Conservation (phyloP, 2,888 invertebrate species). For the Oscheius onirici region DNA sequence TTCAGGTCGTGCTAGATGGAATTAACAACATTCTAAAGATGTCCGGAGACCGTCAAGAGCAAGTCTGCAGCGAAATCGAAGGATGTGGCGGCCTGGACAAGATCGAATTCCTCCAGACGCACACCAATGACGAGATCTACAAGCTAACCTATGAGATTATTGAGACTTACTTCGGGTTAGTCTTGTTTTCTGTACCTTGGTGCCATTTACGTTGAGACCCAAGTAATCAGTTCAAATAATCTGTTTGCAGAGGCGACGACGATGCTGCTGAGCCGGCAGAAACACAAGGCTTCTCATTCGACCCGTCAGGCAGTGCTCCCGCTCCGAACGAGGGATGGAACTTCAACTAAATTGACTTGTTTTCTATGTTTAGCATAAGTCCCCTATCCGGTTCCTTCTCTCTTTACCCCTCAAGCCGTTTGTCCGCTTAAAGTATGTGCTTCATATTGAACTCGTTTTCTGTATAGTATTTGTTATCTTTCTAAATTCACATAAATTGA, state of each 20-base stretch:
- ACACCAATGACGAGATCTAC: conserved; percentile 98
- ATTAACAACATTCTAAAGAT: conserved; percentile 97
- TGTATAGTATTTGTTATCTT: no score
- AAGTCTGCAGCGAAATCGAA: conserved; percentile 82
- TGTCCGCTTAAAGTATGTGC: no score
- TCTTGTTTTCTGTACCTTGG: neutral
- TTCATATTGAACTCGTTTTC: no score
- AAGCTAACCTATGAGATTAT: conserved; percentile 98
- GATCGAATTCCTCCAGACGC: conserved; percentile 94
- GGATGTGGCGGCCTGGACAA: conserved; percentile 97
- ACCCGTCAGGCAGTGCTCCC: conserved; percentile 36
- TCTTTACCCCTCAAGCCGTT: no score
- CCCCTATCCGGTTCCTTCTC: no score
- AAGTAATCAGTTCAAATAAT: no score
- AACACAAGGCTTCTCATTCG: conserved; percentile 35
- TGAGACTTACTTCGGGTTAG: conserved; percentile 85
- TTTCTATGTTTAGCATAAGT: no score
- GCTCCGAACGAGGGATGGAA: conserved; percentile 57
- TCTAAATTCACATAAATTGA: no score
- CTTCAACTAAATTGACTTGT: conserved; percentile 45
- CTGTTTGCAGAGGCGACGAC: conserved; percentile 28
- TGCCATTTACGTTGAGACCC: no score
- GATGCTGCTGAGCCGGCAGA: conserved; percentile 30
- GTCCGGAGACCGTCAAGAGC: conserved; percentile 81
- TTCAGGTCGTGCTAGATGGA: conserved; percentile 92